Conservation (phyloP, 2,888 invertebrate genomes). For the Volucella inflata region DNA sequence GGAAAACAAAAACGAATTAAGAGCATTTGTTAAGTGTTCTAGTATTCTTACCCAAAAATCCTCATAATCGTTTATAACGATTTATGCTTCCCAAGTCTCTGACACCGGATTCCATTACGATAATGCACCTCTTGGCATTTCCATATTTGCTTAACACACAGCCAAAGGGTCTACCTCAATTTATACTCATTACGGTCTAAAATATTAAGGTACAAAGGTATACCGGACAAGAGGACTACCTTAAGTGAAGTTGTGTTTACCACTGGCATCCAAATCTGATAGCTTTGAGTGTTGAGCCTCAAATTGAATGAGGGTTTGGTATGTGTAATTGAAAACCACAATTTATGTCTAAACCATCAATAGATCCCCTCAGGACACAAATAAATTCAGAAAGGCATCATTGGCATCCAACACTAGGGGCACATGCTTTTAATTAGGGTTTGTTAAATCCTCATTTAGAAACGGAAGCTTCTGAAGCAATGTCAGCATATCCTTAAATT, state of each 20-base stretch:
- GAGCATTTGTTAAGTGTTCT: no score
- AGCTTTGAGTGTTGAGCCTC: background rate
- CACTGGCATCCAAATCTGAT: background rate
- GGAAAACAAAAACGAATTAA: no score
- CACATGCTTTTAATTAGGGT: conserved; percentile 28
- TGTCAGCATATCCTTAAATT: background rate
- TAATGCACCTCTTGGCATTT: no score
- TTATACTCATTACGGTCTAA: conserved; percentile 2
- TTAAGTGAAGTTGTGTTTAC: no score
- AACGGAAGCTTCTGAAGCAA: background rate
- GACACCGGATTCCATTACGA: no score
- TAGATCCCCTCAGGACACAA: background rate
- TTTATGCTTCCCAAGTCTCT: background rate
- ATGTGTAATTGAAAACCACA: conserved; percentile 32
- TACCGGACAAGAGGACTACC: no score
- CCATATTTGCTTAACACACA: background rate
- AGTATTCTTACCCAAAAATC: conserved; percentile 3
- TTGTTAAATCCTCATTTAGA: conserved; percentile 25
- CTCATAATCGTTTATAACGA: conserved; percentile 21
- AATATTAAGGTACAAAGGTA: background rate
- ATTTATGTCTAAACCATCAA: background rate
- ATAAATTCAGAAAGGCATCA: no score
- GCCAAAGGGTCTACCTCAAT: background rate
- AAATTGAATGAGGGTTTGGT: background rate
- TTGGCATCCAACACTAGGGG: no score